These are phyloP conservation scores for Rhynchonema sp. DNA, from an alignment of 2,888 invertebrate species.

Conservation along the genomic window DNA sequence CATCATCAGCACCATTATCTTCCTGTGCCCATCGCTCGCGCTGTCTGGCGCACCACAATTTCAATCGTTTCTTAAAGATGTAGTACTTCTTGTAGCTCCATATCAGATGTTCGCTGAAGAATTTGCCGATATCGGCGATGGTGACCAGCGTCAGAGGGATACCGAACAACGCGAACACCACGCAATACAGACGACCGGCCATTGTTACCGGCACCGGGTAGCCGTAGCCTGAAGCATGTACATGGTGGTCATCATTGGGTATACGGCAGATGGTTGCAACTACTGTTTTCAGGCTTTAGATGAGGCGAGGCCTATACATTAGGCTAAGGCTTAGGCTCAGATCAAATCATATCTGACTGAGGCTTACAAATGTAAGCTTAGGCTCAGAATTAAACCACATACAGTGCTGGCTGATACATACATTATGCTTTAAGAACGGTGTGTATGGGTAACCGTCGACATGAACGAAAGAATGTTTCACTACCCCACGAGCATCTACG, in stretches of 20 bases:
- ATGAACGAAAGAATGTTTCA: no score
- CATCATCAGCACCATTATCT: not conserved
- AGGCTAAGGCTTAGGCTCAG: no score
- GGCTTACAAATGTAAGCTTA: no score
- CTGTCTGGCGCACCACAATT: not conserved
- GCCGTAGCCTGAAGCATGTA: slow-evolving; percentile 21
- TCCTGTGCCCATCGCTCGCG: slow-evolving; percentile 2
- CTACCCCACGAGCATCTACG: not conserved
- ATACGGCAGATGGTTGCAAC: no score
- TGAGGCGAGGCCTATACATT: no score
- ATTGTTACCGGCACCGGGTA: slow-evolving; percentile 26
- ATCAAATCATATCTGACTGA: no score
- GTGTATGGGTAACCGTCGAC: no score
- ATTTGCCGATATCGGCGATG: slow-evolving; percentile 15
- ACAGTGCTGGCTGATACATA: no score
- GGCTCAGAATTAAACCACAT: no score
- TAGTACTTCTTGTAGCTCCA: slow-evolving; percentile 26
- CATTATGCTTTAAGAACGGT: no score
- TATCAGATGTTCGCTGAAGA: slow-evolving; percentile 24
- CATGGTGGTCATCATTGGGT: no score
- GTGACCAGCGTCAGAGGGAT: slow-evolving; percentile 25
- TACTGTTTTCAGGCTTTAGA: no score
- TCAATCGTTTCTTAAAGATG: slow-evolving; percentile 16
- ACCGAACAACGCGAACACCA: slow-evolving; percentile 25
- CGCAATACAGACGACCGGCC: slow-evolving; percentile 21